Percentiles rank a stretch among this genome's conserved stretches.
These are phyloP conservation scores for Bradypodion pumilum DNA, from an alignment of 2,797 vertebrate genomes.

Conservation along the genomic window DNA sequence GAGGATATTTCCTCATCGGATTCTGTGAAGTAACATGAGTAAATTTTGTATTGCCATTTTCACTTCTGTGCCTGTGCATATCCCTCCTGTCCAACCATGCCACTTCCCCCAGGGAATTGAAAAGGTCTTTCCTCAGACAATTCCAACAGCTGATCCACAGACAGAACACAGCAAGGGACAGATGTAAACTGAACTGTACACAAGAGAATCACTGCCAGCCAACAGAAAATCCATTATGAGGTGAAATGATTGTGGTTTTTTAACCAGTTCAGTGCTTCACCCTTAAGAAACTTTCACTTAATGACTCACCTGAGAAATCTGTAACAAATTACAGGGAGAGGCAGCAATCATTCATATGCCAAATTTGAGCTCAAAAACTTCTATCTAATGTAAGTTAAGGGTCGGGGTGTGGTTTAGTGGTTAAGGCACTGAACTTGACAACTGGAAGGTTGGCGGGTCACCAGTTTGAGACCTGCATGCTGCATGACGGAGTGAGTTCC, in stretches of 20 bases:
- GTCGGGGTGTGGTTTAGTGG: no score
- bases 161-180: constrained; percentile 38
- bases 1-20: constrained; percentile 29
- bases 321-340: background rate
- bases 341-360: background rate
- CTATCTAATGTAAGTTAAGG: no score
- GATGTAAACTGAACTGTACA: constrained; percentile 25
- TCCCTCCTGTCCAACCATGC: constrained; percentile 57
- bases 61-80: constrained; percentile 54
- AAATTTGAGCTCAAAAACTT: background rate
- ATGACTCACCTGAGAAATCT: background rate
- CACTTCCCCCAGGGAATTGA: constrained; percentile 47
- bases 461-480: no score
- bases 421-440: no score
- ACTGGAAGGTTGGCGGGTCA: no score
- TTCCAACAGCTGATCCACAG: constrained; percentile 59
- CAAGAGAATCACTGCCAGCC: constrained; percentile 23
- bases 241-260: background rate
- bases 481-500: no score
- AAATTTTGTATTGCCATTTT: constrained; percentile 71
- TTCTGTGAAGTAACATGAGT: constrained; percentile 51
- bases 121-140: constrained; percentile 51
- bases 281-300: background rate
- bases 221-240: constrained; percentile 38
- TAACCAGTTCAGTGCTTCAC: constrained; percentile 19